Conservation (phyloP, 2,888 invertebrate genomes). For the Mylabris sibirica region DNA sequence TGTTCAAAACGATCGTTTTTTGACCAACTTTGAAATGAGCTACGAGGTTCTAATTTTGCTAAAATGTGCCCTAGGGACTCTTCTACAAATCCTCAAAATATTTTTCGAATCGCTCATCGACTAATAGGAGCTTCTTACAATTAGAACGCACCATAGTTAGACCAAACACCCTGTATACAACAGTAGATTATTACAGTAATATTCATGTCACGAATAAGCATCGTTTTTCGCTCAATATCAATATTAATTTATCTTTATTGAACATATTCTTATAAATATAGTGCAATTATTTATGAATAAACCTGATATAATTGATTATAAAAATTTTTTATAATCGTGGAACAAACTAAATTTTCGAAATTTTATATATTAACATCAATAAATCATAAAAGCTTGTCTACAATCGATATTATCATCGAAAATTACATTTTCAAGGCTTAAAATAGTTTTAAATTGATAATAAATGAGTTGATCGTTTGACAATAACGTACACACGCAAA, state of each 20-base stretch:
- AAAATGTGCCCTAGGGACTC: no score
- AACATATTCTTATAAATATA: background rate
- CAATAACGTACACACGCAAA: background rate
- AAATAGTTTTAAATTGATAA: background rate
- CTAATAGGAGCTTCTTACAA: no score
- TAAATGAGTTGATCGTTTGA: constrained; percentile 5
- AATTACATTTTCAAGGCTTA: background rate
- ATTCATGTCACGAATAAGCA: background rate
- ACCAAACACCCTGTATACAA: no score
- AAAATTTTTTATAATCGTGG: no score
- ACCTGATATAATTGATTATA: background rate
- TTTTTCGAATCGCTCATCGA: no score
- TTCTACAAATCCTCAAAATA: no score
- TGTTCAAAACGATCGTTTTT: no score
- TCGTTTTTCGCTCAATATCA: background rate
- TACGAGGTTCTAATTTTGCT: no score
- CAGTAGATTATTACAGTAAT: no score
- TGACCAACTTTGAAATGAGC: no score
- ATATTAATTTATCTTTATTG: background rate
- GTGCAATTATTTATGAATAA: background rate
- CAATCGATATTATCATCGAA: background rate
- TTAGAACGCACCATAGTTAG: no score
- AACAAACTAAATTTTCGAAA: background rate
- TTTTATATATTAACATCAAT: background rate
- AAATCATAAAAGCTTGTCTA: background rate